Evolutionary conservation across 1,140 invertebrate species (phyloP), one percentile per base, ranked within the genome.

Genomic region (Caligus rogercresseyi): DNA sequence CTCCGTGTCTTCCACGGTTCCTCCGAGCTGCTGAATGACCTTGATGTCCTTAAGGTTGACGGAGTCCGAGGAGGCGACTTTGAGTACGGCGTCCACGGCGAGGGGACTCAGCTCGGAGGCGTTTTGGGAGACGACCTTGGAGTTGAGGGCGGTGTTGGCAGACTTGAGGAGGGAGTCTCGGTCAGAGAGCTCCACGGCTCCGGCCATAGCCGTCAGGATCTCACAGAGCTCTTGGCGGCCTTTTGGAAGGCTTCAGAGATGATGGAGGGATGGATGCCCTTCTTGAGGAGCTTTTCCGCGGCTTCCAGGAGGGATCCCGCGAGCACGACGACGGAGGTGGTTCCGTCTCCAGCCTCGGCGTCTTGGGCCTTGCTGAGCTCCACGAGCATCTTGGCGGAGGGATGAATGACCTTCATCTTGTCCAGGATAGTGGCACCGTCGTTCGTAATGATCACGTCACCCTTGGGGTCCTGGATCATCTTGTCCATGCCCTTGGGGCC

Each of bases 401-500:
- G 96, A 76, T 99, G 96, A 67, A 94, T 78, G 11, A 99, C 91
- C 76, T 93, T 92, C 85, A 99, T 99, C 77, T 98, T 86, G 74
- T 98, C 97, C 43, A 99, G 76, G 76, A 99, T 99, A 23, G 96
- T 99, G 23, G 96, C 96, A 65, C 96, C 96, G 81, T 99, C 96
- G 79, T 99, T 99, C 54, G 95, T 99, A 63, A 99, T 98, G 11
- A 93, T 98, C 0, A 99, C 96, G 80, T 97, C 93, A 11, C 94
- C 94, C 78, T 94, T 95, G 15, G 81, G 80, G 54, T 89, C 79
- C 80, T 99, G 95, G 68, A 99, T 99, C 95, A 99, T 99, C 81
- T 99, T 99, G 72, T 99, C 96, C 96, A 99, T 99, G 67, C 96
- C 96, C 68, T 89, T 79, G 23, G 96, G 96, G 16, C 96, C 96